Conservation (phyloP, 2,113 vertebrate genomes). For the Solea solea region DNA sequence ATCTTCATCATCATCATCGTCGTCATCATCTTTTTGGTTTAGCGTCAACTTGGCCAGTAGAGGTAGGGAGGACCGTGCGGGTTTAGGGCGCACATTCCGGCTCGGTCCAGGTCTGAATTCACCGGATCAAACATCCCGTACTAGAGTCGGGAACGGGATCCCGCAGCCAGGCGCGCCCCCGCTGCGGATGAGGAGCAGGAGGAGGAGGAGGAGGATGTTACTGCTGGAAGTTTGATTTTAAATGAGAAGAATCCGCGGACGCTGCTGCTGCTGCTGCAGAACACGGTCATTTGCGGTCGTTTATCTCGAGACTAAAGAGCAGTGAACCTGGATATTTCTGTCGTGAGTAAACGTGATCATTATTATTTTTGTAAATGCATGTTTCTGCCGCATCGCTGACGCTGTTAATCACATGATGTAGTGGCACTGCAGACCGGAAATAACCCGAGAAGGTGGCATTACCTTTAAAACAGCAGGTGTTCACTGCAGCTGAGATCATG, state of each 20-base stretch:
- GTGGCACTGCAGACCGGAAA: background rate
- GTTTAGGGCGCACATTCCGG: background rate
- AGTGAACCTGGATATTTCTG: conserved; percentile 31
- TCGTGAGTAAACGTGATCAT: conserved; percentile 51
- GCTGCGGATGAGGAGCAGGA: conserved; percentile 22
- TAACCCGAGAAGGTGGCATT: background rate
- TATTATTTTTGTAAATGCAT: background rate
- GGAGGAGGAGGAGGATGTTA: conserved; percentile 4
- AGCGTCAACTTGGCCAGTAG: background rate
- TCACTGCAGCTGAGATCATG: too few relatives aligned
- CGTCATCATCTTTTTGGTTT: background rate
- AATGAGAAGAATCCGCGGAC: conserved; percentile 8
- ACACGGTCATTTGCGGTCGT: conserved; percentile 4
- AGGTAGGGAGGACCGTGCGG: background rate
- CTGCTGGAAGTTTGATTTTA: conserved; percentile 36
- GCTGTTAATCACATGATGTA: conserved; percentile 12
- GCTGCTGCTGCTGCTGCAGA: background rate
- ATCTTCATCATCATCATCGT: background rate
- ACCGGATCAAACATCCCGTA: background rate
- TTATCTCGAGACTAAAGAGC: background rate
- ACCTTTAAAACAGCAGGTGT: too few relatives aligned
- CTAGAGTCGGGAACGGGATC: background rate
- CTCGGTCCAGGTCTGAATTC: too few relatives aligned
- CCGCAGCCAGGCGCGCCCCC: too few relatives aligned
- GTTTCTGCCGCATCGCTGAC: conserved; percentile 55